Evolutionary conservation across 2,888 invertebrate genomes (phyloP).

Genomic region (Athrips mouffetella): DNA sequence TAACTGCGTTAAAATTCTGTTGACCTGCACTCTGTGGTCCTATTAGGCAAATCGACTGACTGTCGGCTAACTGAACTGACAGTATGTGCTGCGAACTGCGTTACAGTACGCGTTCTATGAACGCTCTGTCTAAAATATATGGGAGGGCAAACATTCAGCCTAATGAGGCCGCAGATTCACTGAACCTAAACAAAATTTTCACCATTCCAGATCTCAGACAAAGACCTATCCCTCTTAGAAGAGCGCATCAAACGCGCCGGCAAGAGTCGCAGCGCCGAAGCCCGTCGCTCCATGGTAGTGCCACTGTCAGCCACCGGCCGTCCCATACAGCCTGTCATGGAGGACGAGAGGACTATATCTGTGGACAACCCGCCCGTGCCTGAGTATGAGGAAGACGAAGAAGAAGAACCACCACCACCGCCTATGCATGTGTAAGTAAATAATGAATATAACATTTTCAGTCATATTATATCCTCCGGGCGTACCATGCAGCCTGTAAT

Average conservation of each 20-base stretch:
- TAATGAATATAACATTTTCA: background rate
- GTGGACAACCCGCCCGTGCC: slow-evolving; percentile 46
- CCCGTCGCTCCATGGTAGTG: slow-evolving; percentile 63
- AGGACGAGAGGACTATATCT: slow-evolving; percentile 45
- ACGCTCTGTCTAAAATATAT: too few relatives aligned
- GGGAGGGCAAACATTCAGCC: too few relatives aligned
- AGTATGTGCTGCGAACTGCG: too few relatives aligned
- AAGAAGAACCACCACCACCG: slow-evolving; percentile 43
- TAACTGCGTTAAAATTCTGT: too few relatives aligned
- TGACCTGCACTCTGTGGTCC: too few relatives aligned
- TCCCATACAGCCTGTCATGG: slow-evolving; percentile 42
- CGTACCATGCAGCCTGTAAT: slow-evolving; percentile 45
- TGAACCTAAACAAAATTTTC: too few relatives aligned
- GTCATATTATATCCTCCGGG: too few relatives aligned
- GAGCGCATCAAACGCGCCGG: slow-evolving; percentile 96
- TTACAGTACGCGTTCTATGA: too few relatives aligned
- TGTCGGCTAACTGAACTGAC: too few relatives aligned
- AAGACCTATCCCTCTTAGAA: slow-evolving; percentile 95
- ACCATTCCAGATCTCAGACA: slow-evolving; percentile 87
- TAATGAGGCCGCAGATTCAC: too few relatives aligned
- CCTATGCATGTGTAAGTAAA: slow-evolving; percentile 25
- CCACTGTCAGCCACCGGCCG: slow-evolving; percentile 63
- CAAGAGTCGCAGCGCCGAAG: slow-evolving; percentile 79
- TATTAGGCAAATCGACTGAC: too few relatives aligned
- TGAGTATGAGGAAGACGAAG: slow-evolving; percentile 58